These are phyloP conservation scores for Oreochromis aureus DNA, from an alignment of 2,113 vertebrate genomes.

Conservation along the genomic window DNA sequence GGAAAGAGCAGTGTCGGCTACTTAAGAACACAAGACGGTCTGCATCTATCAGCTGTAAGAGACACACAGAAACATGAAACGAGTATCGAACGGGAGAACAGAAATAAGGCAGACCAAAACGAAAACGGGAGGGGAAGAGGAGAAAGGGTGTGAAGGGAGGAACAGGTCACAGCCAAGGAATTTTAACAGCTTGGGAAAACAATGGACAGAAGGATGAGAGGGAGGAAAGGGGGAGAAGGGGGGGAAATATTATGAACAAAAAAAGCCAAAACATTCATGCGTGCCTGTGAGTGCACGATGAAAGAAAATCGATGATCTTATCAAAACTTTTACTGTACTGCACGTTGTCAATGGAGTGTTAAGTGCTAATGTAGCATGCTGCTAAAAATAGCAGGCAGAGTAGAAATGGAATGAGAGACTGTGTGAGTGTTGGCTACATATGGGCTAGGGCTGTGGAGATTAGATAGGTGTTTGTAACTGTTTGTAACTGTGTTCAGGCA, in stretches of 20 bases:
- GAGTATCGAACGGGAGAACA: not conserved
- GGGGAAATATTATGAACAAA: not conserved
- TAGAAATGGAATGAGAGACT: slow-evolving; percentile 2
- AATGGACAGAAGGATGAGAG: slow-evolving; percentile 46
- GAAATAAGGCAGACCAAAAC: not conserved
- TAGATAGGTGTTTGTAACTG: slow-evolving; percentile 34
- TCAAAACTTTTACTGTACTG: slow-evolving; percentile 28
- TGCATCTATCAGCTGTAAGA: slow-evolving; percentile 19
- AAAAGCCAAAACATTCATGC: not conserved
- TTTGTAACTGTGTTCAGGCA: slow-evolving; percentile 30
- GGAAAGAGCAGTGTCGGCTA: not conserved
- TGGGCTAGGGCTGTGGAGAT: slow-evolving; percentile 12
- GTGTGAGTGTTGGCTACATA: not conserved
- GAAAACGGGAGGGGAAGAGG: not conserved
- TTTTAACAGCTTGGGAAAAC: slow-evolving; percentile 71
- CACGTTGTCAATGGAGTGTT: slow-evolving; percentile 45
- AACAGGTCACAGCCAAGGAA: slow-evolving; percentile 57
- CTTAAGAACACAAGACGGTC: slow-evolving; percentile 11
- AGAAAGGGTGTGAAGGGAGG: slow-evolving; percentile 20
- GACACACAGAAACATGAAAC: not conserved
- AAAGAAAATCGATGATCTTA: slow-evolving; percentile 13
- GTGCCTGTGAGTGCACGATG: not conserved
- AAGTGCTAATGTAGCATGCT: slow-evolving; percentile 62
- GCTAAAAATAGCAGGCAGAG: slow-evolving; percentile 53
- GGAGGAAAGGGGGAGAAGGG: not conserved